phyloP scores from a whole-genome alignment of 2,797 vertebrate genomes.

The Prionace glauca region DNA sequence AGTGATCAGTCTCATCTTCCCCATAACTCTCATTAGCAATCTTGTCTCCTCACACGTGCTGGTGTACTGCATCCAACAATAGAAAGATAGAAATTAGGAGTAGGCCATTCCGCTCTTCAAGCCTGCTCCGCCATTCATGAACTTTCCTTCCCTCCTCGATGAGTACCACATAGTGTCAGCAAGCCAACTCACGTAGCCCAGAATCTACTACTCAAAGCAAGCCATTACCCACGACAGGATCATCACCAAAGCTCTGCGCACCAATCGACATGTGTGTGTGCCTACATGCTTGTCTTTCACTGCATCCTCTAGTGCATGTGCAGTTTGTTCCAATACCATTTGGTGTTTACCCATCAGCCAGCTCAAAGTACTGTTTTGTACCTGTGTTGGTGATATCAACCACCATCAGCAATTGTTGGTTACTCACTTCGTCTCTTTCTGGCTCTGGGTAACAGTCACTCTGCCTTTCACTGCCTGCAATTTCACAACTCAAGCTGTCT shows the following conservation, averaged over 20 bases:
- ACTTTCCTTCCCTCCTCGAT: no score
- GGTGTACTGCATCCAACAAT: background rate
- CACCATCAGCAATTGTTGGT: background rate
- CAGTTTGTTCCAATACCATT: background rate
- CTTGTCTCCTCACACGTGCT: background rate
- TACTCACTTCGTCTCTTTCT: background rate
- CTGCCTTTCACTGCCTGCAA: background rate
- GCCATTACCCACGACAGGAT: background rate
- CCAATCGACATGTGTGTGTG: background rate
- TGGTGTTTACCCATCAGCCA: no score
- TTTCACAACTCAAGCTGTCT: background rate
- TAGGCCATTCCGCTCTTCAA: no score
- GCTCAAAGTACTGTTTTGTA: background rate
- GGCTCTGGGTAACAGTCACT: background rate
- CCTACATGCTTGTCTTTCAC: no score
- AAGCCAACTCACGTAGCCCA: background rate
- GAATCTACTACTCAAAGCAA: background rate
- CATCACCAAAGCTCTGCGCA: background rate
- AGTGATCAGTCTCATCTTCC: background rate
- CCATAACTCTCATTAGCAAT: background rate
- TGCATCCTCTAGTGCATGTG: background rate
- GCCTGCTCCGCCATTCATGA: no score
- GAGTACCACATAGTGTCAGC: background rate
- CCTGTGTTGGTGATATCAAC: background rate
- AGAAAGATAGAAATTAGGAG: no score